These are phyloP conservation scores for Sycobia sp. DNA, from an alignment of 1,140 invertebrate species.

Conservation along the genomic window DNA sequence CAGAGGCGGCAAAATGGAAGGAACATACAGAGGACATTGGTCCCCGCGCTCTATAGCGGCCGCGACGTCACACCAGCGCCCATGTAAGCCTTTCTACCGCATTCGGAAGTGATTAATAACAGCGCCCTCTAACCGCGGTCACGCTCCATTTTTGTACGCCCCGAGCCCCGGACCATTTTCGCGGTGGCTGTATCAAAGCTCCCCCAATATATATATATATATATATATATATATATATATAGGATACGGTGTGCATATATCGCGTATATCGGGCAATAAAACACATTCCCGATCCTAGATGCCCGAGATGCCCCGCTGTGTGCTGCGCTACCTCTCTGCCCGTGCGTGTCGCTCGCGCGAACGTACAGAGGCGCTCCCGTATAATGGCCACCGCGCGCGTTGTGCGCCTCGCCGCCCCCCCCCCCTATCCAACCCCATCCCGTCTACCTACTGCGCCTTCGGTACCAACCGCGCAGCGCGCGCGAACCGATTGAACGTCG, in stretches of 20 bases:
- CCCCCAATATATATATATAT: too few relatives aligned
- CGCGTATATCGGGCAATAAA: constrained; percentile 43
- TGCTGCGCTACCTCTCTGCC: constrained; percentile 14
- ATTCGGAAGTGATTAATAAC: constrained; percentile 28
- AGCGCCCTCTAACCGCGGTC: background rate
- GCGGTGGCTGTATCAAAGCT: too few relatives aligned
- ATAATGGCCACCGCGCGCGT: constrained; percentile 10
- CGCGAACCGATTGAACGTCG: constrained; percentile 22
- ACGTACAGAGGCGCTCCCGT: background rate
- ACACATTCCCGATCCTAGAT: constrained; percentile 36
- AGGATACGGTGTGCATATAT: constrained; percentile 12
- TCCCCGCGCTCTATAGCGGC: too few relatives aligned
- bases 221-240: too few relatives aligned
- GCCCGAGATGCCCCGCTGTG: constrained; percentile 27
- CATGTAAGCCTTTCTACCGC: too few relatives aligned
- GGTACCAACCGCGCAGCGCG: too few relatives aligned
- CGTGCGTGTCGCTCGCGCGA: constrained; percentile 1
- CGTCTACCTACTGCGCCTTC: too few relatives aligned
- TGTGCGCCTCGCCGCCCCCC: too few relatives aligned
- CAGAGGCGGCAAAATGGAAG: too few relatives aligned
- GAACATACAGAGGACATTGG: too few relatives aligned
- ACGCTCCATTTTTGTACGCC: background rate
- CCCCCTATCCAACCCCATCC: too few relatives aligned
- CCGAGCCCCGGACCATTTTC: constrained; percentile 1
- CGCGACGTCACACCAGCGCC: too few relatives aligned